phyloP scores from a whole-genome alignment of 2,888 invertebrate genomes.

The Temnothorax unifasciatus region DNA sequence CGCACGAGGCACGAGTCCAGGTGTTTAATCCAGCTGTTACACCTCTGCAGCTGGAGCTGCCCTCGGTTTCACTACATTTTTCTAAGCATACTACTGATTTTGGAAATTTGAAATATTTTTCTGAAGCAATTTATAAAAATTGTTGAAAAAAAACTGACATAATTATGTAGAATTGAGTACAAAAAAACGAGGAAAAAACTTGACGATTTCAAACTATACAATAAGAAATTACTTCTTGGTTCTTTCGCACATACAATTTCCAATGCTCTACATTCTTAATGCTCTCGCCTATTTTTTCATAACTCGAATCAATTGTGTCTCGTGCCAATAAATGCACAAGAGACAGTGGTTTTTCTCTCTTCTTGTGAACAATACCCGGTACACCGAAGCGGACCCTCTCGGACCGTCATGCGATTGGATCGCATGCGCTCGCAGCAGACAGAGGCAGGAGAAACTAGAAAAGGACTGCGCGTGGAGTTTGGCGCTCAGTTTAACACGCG shows the following conservation, averaged over 20 bases:
- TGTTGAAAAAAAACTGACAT: neutral
- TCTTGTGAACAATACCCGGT: neutral
- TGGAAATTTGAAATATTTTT: neutral
- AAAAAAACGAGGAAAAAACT: neutral
- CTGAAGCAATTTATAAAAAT: neutral
- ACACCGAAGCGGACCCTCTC: conserved; percentile 1
- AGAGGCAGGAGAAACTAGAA: conserved; percentile 46
- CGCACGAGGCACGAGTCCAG: neutral
- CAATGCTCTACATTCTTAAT: neutral
- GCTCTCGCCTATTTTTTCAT: neutral
- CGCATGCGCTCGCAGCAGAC: conserved; percentile 38
- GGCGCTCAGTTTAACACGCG: conserved; percentile 74
- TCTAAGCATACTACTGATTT: neutral
- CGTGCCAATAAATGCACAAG: conserved; percentile 1
- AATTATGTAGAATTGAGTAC: neutral
- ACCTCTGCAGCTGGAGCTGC: conserved; percentile 9
- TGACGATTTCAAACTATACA: neutral
- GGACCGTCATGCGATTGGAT: conserved; percentile 24
- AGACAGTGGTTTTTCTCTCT: neutral
- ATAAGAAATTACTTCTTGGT: neutral
- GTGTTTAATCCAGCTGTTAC: conserved; percentile 21
- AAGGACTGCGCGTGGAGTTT: conserved; percentile 54
- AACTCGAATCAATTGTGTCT: conserved; percentile 6
- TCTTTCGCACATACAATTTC: neutral
- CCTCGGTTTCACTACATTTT: conserved; percentile 18